phyloP scores from a whole-genome alignment of 2,797 vertebrate genomes.

The Danionella dracula region DNA sequence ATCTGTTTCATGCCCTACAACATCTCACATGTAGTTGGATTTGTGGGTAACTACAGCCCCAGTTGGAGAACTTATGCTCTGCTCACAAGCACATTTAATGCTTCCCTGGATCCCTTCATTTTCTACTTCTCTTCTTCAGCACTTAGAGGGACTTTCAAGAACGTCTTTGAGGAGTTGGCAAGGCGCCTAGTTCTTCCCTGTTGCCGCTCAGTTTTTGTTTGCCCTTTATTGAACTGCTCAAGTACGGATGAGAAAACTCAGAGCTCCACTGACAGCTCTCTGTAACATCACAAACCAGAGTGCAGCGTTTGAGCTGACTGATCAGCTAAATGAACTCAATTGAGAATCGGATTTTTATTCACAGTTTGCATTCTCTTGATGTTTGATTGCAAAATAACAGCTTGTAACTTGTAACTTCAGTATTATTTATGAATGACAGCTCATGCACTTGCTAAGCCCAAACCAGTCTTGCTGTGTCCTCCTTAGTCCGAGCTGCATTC shows the following conservation, averaged over 20 bases:
- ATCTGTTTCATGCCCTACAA: slow-evolving; percentile 69
- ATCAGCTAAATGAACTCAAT: not conserved
- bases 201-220: slow-evolving; percentile 1
- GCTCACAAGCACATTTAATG: slow-evolving; percentile 63
- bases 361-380: too few relatives aligned
- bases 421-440: too few relatives aligned
- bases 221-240: slow-evolving; percentile 9
- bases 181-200: not conserved
- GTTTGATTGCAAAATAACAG: too few relatives aligned
- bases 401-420: too few relatives aligned
- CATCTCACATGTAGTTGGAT: slow-evolving; percentile 64
- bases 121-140: slow-evolving; percentile 63
- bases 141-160: slow-evolving; percentile 44
- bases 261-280: slow-evolving; percentile 35
- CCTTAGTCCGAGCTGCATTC: too few relatives aligned
- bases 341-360: too few relatives aligned
- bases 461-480: too few relatives aligned
- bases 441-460: too few relatives aligned
- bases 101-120: slow-evolving; percentile 66
- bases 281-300: not conserved
- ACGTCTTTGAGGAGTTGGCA: slow-evolving; percentile 13
- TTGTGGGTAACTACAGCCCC: slow-evolving; percentile 41
- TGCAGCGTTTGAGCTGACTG: too few relatives aligned
- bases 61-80: slow-evolving; percentile 56
- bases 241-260: slow-evolving; percentile 28